Percentiles rank a stretch among this genome's conserved stretches.
phyloP scores from a whole-genome alignment of 2,113 vertebrate species.

The Dipodomys spectabilis region DNA sequence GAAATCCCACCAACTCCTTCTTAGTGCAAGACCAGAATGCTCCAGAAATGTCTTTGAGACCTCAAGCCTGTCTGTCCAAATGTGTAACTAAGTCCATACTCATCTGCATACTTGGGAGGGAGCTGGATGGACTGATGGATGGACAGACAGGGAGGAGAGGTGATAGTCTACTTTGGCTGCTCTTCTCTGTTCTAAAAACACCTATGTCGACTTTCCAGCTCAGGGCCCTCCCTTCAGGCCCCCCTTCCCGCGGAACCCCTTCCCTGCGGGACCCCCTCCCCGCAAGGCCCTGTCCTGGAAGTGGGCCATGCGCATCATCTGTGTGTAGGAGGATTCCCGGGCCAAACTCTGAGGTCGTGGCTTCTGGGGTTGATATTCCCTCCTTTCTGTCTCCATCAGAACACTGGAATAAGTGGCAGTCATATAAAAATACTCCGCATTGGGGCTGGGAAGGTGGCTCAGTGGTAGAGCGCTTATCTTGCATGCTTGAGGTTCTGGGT shows the following conservation, averaged over 20 bases:
- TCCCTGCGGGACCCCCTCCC: no score
- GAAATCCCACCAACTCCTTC: no score
- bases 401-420: not conserved
- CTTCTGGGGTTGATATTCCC: not conserved
- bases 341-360: rapidly evolving
- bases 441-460: no score
- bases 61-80: not conserved
- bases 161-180: not conserved
- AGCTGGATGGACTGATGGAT: no score
- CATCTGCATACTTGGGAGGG: rapidly evolving
- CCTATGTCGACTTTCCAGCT: not conserved
- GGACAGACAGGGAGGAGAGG: no score
- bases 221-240: not conserved
- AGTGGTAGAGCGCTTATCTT: no score
- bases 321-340: no score
- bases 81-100: not conserved
- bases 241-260: no score
- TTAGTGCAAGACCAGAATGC: not conserved
- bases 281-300: no score
- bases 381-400: not conserved
- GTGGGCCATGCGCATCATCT: no score
- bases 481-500: no score
- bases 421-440: not conserved
- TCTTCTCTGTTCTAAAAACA: no score
- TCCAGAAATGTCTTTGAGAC: rapidly evolving